These are phyloP conservation scores for Narcine bancroftii DNA, from an alignment of 2,113 vertebrate genomes.

Conservation along the genomic window DNA sequence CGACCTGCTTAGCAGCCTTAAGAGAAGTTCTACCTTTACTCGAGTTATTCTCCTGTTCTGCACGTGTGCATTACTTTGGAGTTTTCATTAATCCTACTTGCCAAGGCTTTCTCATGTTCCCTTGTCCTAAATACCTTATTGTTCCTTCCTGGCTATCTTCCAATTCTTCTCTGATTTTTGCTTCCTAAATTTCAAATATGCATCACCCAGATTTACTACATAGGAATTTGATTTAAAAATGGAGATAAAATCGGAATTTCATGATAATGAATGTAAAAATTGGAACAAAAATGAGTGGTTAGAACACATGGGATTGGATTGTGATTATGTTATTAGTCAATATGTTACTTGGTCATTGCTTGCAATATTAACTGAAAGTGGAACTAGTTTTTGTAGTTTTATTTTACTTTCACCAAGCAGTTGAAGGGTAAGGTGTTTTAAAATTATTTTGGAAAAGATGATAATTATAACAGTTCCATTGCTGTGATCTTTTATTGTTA, in stretches of 20 bases:
- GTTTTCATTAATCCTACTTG: too few species aligned
- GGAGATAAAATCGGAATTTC: not conserved
- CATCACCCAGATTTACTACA: too few species aligned
- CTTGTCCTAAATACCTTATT: too few species aligned
- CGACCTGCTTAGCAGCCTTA: too few species aligned
- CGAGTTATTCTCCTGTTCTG: too few species aligned
- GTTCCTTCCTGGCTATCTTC: too few species aligned
- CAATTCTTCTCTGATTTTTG: too few species aligned
- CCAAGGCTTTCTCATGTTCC: too few species aligned
- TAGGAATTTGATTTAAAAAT: not conserved
- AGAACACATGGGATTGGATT: not conserved
- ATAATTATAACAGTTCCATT: not conserved
- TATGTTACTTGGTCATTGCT: not conserved
- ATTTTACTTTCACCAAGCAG: not conserved
- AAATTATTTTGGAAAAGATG: not conserved
- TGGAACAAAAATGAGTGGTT: not conserved
- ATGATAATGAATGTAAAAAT: not conserved
- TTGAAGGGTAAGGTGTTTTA: not conserved
- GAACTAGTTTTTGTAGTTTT: not conserved
- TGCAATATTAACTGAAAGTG: not conserved
- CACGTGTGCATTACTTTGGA: too few species aligned
- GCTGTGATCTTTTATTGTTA: not conserved
- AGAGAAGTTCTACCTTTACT: too few species aligned
- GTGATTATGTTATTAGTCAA: not conserved
- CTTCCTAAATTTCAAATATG: too few species aligned